phyloP scores from a whole-genome alignment of 2,888 invertebrate genomes.

The Idaea biselata region DNA sequence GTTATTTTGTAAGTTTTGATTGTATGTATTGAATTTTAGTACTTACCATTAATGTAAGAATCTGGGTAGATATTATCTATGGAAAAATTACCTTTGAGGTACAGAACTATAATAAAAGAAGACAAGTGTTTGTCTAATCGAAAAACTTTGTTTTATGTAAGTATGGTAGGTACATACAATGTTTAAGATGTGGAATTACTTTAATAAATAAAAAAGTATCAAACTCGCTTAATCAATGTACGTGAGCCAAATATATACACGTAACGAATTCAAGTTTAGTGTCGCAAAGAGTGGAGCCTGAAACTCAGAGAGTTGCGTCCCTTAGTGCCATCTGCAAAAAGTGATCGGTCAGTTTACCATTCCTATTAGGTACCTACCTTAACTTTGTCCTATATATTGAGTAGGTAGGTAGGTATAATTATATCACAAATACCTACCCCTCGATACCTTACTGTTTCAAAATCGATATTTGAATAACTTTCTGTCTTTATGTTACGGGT shows the following conservation, averaged over 20 bases:
- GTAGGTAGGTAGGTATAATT: constrained; percentile 2
- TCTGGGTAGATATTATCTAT: too few relatives aligned
- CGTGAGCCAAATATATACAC: constrained; percentile 49
- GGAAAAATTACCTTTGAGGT: too few relatives aligned
- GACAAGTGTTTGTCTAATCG: too few relatives aligned
- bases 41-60: too few relatives aligned
- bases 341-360: neutral
- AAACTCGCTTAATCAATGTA: constrained; percentile 35
- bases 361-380: neutral
- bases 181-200: neutral
- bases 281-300: constrained; percentile 49
- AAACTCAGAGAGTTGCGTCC: constrained; percentile 40
- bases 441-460: neutral
- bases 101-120: too few relatives aligned
- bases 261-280: constrained; percentile 75
- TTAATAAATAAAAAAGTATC: constrained; percentile 30
- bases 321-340: constrained; percentile 3
- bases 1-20: too few relatives aligned
- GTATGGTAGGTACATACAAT: too few relatives aligned
- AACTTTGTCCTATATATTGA: neutral
- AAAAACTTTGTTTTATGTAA: too few relatives aligned
- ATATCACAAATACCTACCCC: constrained; percentile 12
- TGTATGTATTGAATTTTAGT: too few relatives aligned
- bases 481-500: constrained; percentile 43
- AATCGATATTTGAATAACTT: constrained; percentile 29